A percentile compares a stretch with the other conserved stretches of the same genome.
Evolutionary conservation across 2,888 invertebrate species (phyloP).

Genomic region (Dichetophora obliterata): DNA sequence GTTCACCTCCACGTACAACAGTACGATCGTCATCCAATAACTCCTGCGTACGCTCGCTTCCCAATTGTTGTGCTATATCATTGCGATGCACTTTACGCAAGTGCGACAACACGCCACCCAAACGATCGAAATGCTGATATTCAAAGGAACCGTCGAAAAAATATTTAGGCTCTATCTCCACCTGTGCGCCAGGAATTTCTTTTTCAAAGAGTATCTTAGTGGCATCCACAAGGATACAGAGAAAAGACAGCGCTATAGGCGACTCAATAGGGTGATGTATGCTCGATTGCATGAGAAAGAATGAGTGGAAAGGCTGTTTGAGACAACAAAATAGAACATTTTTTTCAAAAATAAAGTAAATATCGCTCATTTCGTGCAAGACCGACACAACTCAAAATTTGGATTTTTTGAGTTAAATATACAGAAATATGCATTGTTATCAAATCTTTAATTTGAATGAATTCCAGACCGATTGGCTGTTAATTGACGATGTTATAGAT

Average conservation of each 20-base stretch:
- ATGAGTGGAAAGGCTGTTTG: constrained; percentile 63
- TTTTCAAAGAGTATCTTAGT: constrained; percentile 57
- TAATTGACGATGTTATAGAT: no score
- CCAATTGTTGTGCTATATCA: constrained; percentile 63
- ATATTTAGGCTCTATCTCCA: constrained; percentile 60
- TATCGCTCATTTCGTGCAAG: no score
- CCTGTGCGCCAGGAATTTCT: constrained; percentile 55
- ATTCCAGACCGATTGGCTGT: no score
- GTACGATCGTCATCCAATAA: constrained; percentile 60
- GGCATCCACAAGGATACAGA: constrained; percentile 65
- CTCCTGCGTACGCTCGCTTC: constrained; percentile 58
- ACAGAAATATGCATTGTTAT: no score
- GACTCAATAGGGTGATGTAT: constrained; percentile 67
- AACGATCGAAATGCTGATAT: constrained; percentile 68
- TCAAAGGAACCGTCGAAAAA: constrained; percentile 67
- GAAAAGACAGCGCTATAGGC: constrained; percentile 66
- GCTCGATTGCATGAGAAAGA: constrained; percentile 67
- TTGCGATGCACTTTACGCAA: constrained; percentile 65
- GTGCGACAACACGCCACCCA: constrained; percentile 69
- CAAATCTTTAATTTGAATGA: no score
- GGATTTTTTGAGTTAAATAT: no score
- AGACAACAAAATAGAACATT: constrained; percentile 32
- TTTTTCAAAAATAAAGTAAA: no score
- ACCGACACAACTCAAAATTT: no score
- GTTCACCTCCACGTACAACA: constrained; percentile 55